Conservation (phyloP, 1,140 invertebrate species). For the Achatina immaculata region DNA sequence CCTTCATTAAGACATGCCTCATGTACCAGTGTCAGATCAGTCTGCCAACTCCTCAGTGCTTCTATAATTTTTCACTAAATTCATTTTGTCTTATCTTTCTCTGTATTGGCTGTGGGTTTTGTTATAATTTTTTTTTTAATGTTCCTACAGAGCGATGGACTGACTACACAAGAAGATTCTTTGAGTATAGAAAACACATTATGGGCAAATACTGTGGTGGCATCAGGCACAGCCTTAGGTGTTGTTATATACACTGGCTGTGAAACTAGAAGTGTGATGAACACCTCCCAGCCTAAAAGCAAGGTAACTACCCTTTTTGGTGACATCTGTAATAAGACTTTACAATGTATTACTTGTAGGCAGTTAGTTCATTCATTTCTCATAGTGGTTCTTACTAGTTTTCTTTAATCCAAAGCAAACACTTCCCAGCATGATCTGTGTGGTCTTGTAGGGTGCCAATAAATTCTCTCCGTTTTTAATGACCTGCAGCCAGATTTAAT, state of each 20-base stretch:
- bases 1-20: no score
- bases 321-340: neutral
- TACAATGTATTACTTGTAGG: neutral
- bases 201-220: constrained; percentile 98
- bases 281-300: constrained; percentile 93
- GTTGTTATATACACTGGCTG: constrained; percentile 96
- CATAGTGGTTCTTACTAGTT: no score
- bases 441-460: no score
- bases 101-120: no score
- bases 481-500: no score
- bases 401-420: no score
- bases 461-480: no score
- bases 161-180: constrained; percentile 78
- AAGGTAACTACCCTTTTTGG: constrained; percentile 74
- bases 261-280: constrained; percentile 98
- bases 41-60: no score
- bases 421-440: no score
- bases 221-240: constrained; percentile 92
- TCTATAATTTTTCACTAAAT: no score
- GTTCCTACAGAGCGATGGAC: constrained; percentile 56
- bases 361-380: neutral
- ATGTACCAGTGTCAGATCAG: no score
- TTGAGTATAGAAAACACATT: constrained; percentile 96
- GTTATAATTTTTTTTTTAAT: constrained; percentile 36
- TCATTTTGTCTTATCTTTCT: no score